Base-by-base conservation (phyloP, 2,888 invertebrate genomes). In the Lycophotia porphyrea region DNA sequence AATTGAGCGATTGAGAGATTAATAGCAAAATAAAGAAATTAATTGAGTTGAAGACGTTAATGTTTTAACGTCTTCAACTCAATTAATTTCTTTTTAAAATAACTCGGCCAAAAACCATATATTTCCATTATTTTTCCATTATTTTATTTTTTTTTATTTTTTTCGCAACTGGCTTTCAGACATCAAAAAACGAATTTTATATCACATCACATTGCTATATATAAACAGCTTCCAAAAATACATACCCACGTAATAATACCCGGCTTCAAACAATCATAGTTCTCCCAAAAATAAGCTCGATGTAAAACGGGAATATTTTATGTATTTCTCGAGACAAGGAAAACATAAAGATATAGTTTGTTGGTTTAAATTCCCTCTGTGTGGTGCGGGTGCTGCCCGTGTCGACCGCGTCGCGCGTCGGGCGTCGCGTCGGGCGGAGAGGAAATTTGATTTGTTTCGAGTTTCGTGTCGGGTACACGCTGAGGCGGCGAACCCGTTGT, bases 361-460 rank as follows among this genome's bases (percentile, higher is more conserved):
- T 90, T 84, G 82, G 82, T 86, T 88, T 86, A 88, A 90, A 88
- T 87, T 88, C 79, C 74, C 85, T 89, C 85, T 87, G 88, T 84
- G 88, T 84, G 82, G 84, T 71, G 81, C 80, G 88, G 84, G 88
- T 84, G 82, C 84, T 71, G 81, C 80, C 74, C 71, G 31, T 1
- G 31, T 60, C 60, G 60, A 27, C 0, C 58, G 31, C 58, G 31
- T 31, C 58, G 21, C 21, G 60, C 31, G 31, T 9, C 31, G 21
- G 18, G 31, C 58, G 74, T 60, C 82, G 31, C 58, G 74, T 60
- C 82, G 60, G 49, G 84, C 67, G 80, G 82, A 82, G 81, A 89
- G 89, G 88, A 90, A 91, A 92, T 93, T 93, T 92, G 92, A 92
- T 92, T 92, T 92, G 91, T 89, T 90, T 73, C n/a, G 66, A 85